phyloP scores from a whole-genome alignment of 1,140 invertebrate species.

The Eurosta solidaginis region DNA sequence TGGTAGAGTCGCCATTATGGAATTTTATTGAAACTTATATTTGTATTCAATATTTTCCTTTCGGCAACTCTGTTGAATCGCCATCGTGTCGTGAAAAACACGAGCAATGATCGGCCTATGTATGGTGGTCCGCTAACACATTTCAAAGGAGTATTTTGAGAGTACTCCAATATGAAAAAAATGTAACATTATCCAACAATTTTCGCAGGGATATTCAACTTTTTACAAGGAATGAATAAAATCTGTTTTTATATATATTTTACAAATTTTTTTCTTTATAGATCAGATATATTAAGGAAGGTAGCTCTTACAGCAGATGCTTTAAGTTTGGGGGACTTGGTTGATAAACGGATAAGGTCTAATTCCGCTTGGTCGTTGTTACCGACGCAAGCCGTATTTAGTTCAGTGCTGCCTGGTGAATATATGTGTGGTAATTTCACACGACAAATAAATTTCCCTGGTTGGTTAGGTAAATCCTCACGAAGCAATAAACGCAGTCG shows the following conservation, averaged over 20 bases:
- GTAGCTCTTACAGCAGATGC: constrained; percentile 82
- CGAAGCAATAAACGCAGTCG: constrained; percentile 79
- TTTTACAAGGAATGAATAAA: too few relatives aligned
- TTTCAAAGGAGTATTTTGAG: too few relatives aligned
- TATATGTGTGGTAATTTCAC: constrained; percentile 78
- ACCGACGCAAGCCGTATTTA: constrained; percentile 87
- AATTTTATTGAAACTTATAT: too few relatives aligned
- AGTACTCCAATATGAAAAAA: too few relatives aligned
- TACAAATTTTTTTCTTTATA: constrained; percentile 39
- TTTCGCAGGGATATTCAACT: too few relatives aligned
- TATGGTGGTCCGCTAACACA: too few relatives aligned
- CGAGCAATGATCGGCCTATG: too few relatives aligned
- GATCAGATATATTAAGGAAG: constrained; percentile 67
- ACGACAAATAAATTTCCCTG: constrained; percentile 86
- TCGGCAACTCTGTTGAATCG: too few relatives aligned
- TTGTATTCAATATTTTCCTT: too few relatives aligned
- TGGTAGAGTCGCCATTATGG: too few relatives aligned
- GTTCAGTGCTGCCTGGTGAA: constrained; percentile 88
- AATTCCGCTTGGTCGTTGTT: constrained; percentile 87
- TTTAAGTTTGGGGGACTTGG: constrained; percentile 83
- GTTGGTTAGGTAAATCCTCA: constrained; percentile 96
- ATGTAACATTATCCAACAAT: too few relatives aligned
- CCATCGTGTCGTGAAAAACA: too few relatives aligned
- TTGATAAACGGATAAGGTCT: constrained; percentile 80
- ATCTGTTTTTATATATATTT: neutral